Evolutionary conservation across 2,888 invertebrate species (phyloP), one percentile per base, ranked within the genome.

Genomic region (Amblyteles armatorius): DNA sequence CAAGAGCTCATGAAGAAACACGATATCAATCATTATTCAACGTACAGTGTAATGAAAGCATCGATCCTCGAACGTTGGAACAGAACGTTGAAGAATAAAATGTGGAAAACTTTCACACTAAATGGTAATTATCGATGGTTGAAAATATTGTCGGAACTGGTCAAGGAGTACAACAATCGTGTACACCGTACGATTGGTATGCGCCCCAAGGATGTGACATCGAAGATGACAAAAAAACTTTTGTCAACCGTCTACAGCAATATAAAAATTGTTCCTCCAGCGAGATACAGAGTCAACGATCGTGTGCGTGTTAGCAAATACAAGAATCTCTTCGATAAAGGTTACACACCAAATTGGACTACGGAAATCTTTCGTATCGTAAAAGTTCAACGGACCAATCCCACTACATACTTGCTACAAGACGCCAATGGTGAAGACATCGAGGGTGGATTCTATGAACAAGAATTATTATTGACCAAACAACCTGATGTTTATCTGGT

Each of bases 361-460:
- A 36, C 72, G 7, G 55, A 72, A 36, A n/a, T 72, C 1, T 72
- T 72, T 72, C 36, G 55, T 55, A 57, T 72, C 6, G 22, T 3
- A 2, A 55, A 19, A 0, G n/a, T 72, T 72, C 55, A 55, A 33
- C 55, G 33, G 40, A 19, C 55, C 2, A 72, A 72, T 40, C 72
- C 72, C 2, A 11, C 52, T 5, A 72, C 55, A 11, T 72, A 72
- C 36, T 7, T 55, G 7, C 57, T 90, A 55, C 74, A 86, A 86
- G 88, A 93, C 87, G 69, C 87, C 79, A 77, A 86, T 71, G 79
- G 88, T 40, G 78, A 89, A 73, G 60, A 68, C 33, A 91, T 92
- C 29, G 85, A 88, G 67, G 92, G 92, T 48, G 86, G 88, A n/a
- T 93, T 93, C 86, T 92, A 92, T 83, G 89, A 88, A 82, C 69